A percentile compares a stretch with the other conserved stretches of the same genome.
These are phyloP conservation scores for Planococcus citri DNA, from an alignment of 1,140 invertebrate genomes.

Conservation along the genomic window DNA sequence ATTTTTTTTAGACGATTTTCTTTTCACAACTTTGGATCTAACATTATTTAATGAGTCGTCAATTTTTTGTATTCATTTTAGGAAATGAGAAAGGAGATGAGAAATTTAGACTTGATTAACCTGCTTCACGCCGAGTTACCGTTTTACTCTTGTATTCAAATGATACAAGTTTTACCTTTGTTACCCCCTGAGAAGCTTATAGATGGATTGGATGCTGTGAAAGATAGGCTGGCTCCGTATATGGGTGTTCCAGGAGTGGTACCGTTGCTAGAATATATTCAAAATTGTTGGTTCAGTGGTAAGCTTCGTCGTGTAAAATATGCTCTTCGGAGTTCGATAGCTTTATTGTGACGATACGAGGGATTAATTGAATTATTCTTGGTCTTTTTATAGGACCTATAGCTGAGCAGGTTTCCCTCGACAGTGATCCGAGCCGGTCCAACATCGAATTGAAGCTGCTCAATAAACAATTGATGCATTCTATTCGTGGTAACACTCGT, in stretches of 20 bases:
- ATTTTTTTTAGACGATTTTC: not conserved
- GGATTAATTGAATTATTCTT: not conserved
- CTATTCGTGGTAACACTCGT: not conserved
- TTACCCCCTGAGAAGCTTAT: not conserved
- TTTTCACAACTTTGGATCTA: not conserved
- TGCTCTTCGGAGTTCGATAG: no score
- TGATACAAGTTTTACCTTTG: not conserved
- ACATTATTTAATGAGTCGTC: not conserved
- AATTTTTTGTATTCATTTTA: not conserved
- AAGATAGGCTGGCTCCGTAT: not conserved
- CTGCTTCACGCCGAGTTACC: not conserved
- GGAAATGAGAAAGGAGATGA: constrained; percentile 10
- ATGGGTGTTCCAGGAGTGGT: not conserved
- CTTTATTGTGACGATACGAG: no score
- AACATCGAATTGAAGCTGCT: not conserved
- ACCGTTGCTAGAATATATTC: not conserved
- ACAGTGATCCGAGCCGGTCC: not conserved
- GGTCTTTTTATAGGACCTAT: not conserved
- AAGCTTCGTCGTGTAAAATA: no score
- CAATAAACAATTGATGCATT: not conserved
- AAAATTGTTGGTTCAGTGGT: not conserved
- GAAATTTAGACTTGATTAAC: not conserved
- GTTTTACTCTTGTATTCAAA: constrained; percentile 1
- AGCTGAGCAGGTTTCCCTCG: not conserved
- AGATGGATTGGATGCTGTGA: not conserved